These are phyloP conservation scores for Pachycephala philippinensis DNA, from an alignment of 2,113 vertebrate genomes.

Conservation along the genomic window DNA sequence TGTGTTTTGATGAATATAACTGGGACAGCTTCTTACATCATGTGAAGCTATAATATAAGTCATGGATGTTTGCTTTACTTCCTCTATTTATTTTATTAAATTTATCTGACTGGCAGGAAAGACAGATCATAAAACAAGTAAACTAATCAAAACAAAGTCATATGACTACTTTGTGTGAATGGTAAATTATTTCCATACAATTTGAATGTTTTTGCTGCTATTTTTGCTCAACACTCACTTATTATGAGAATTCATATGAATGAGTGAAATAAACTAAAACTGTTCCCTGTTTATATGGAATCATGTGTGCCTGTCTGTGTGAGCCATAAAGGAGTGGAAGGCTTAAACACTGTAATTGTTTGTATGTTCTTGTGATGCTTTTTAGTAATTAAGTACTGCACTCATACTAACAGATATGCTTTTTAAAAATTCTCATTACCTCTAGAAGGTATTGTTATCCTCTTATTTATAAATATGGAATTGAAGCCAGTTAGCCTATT, in stretches of 20 bases:
- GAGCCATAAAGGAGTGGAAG: background rate
- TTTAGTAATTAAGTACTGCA: background rate
- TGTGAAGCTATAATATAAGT: conserved; percentile 21
- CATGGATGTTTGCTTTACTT: conserved; percentile 21
- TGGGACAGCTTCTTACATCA: conserved; percentile 40
- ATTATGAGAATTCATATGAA: background rate
- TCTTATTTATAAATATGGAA: background rate
- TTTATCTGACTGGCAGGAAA: background rate
- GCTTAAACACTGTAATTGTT: background rate
- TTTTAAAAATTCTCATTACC: background rate
- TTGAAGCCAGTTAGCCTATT: background rate
- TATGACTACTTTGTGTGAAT: background rate
- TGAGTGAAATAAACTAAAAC: background rate
- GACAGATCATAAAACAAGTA: background rate
- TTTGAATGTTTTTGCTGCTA: background rate
- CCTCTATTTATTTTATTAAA: background rate
- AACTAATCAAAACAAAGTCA: background rate
- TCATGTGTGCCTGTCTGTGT: background rate
- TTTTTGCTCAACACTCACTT: background rate
- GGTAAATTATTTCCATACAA: background rate
- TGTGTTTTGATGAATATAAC: conserved; percentile 61
- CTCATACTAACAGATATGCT: background rate
- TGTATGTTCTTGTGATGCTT: background rate
- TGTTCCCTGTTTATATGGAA: background rate
- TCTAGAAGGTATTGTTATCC: background rate